Percentiles rank a stretch among this genome's conserved stretches.
These are phyloP conservation scores for Polietes domitor DNA, from an alignment of 2,888 invertebrate genomes.

Conservation along the genomic window DNA sequence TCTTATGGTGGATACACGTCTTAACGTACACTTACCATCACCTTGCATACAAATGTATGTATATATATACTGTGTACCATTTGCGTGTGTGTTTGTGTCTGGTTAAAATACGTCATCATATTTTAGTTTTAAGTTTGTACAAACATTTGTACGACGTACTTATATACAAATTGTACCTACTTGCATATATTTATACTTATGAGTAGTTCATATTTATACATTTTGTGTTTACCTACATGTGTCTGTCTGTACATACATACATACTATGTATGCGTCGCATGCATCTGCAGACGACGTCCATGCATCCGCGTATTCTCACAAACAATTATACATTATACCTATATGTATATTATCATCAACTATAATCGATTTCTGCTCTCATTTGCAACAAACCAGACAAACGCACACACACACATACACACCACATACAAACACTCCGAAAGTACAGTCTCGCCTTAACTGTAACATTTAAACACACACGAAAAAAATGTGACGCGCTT, in stretches of 20 bases:
- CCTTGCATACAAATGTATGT: too few species aligned
- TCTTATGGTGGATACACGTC: too few species aligned
- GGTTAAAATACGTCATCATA: too few species aligned
- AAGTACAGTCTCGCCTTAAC: slow-evolving; percentile 63
- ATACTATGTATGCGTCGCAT: not conserved
- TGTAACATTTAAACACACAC: slow-evolving; percentile 55
- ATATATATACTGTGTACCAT: too few species aligned
- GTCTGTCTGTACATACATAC: not conserved
- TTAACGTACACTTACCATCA: too few species aligned
- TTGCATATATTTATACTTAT: too few species aligned
- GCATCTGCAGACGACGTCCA: not conserved
- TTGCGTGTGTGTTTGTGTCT: too few species aligned
- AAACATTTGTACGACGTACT: not conserved
- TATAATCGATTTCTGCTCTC: slow-evolving; percentile 31
- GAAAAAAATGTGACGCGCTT: slow-evolving; percentile 4
- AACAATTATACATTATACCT: slow-evolving; percentile 63
- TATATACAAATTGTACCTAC: not conserved
- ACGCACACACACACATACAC: slow-evolving; percentile 9
- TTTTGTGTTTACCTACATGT: not conserved
- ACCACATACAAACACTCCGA: slow-evolving; percentile 11
- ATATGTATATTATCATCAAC: slow-evolving; percentile 60
- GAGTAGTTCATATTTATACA: too few species aligned
- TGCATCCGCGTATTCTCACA: not conserved
- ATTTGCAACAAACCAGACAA: slow-evolving; percentile 17
- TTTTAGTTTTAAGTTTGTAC: too few species aligned